A percentile compares a stretch with the other conserved stretches of the same genome.
These are phyloP conservation scores for Melozone crissalis DNA, from an alignment of 2,113 vertebrate species.

Conservation along the genomic window DNA sequence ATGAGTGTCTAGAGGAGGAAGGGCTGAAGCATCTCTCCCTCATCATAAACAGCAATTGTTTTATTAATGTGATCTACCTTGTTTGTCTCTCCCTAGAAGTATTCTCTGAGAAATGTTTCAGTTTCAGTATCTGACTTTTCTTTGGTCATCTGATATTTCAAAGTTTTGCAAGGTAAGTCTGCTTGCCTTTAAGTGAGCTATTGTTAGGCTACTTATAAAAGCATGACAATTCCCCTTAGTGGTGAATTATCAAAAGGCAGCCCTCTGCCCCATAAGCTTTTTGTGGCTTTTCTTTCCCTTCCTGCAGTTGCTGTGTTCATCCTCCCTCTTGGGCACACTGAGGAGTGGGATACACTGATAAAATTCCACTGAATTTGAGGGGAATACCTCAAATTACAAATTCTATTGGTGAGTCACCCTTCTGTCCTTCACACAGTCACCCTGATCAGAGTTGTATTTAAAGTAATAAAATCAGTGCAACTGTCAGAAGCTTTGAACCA, in stretches of 20 bases:
- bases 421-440: neutral
- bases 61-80: neutral
- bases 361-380: neutral
- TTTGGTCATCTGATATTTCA: neutral
- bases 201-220: neutral
- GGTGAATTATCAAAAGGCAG: neutral
- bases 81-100: neutral
- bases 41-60: neutral
- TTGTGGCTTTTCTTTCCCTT: neutral
- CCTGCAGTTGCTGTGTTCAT: neutral
- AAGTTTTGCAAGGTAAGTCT: neutral
- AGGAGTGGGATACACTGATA: neutral
- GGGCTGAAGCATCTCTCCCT: neutral
- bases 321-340: neutral
- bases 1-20: neutral
- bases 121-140: neutral
- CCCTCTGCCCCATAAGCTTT: neutral
- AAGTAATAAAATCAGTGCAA: neutral
- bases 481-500: neutral
- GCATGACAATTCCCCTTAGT: neutral
- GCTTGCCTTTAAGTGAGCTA: neutral
- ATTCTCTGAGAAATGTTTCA: neutral
- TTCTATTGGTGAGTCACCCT: neutral
- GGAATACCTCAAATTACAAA: neutral
- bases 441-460: neutral